Conservation (phyloP, 92 coral and sea anemone genomes). For the Zoanthus sansibaricus region DNA sequence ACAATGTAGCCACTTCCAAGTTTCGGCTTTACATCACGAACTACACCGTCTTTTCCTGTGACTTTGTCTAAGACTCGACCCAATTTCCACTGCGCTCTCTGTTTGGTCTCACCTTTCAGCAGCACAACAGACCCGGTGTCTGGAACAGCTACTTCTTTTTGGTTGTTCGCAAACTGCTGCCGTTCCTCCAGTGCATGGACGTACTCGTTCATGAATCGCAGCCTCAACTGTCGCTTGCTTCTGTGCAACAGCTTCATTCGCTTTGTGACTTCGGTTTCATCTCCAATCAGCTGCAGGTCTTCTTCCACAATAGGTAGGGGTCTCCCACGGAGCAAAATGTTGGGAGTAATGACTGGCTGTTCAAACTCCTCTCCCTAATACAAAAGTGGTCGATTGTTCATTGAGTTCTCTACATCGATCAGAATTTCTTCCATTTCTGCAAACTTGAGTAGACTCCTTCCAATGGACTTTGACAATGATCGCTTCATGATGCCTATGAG, state of each 20-base stretch:
- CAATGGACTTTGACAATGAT: slow-evolving; percentile 47
- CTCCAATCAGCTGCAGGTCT: too few relatives aligned
- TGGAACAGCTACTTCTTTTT: slow-evolving; percentile 31
- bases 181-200: not conserved
- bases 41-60: slow-evolving; percentile 61
- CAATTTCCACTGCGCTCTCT: slow-evolving; percentile 69
- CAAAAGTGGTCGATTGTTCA: too few relatives aligned
- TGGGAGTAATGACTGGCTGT: too few relatives aligned
- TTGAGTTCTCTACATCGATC: too few relatives aligned
- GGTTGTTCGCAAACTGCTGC: slow-evolving; percentile 14
- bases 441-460: slow-evolving; percentile 53
- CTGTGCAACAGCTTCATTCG: too few relatives aligned
- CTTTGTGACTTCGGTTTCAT: too few relatives aligned
- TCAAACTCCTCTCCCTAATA: too few relatives aligned
- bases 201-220: too few relatives aligned
- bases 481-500: slow-evolving; percentile 41
- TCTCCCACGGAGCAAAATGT: too few relatives aligned
- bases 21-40: slow-evolving; percentile 64
- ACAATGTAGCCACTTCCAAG: slow-evolving; percentile 65
- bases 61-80: slow-evolving; percentile 64
- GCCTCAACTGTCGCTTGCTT: too few relatives aligned
- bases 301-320: too few relatives aligned
- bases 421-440: too few relatives aligned
- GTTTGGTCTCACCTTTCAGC: slow-evolving; percentile 60
- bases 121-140: slow-evolving; percentile 58